Base-by-base conservation (phyloP, 2,888 invertebrate species). In the Aporophyla lueneburgensis region DNA sequence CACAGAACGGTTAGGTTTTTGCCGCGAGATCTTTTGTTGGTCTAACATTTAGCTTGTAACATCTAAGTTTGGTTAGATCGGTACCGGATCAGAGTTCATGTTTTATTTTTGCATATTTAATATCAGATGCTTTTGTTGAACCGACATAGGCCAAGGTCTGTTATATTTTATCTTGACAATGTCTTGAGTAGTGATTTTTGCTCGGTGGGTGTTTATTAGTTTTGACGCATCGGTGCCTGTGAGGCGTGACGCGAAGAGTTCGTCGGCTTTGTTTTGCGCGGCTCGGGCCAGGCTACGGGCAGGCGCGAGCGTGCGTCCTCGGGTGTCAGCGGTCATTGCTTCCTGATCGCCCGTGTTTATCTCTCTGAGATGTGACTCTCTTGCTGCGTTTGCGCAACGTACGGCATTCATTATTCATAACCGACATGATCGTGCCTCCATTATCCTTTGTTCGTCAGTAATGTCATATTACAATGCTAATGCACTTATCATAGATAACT, bases 301-400 rank as follows among this genome's bases (percentile, higher is more conserved):
- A 49, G 65, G 74, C 74, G 68, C 76, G 67, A 74, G 78, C 78
- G 75, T 85, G 92, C 85, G 92, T 93, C 92, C 93, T 92, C 92
- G 91, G 85, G 81, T 89, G 91, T 89, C 90, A 81, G 90, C 94
- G 95, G 95, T 95, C 95, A 95, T 93, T 95, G 95, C 94, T 95
- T 95, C 94, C 93, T 94, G 93, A 91, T 93, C 91, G 81, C 85
- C 85, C 86, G 83, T 89, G 88, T 89, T 91, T 90, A 90, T 91
- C 91, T 91, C 86, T 84, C 84, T 75, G 65, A 85, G 78, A 81
- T 86, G 75, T 87, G 86, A 78, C 86, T 90, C 83, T 88, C 90
- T 87, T 86, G 88, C 86, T 92, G 90, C 91, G 92, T 94, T 93
- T 92, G 93, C 92, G 92, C 93, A 93, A 92, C 89, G 84, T 68